Conservation (phyloP, 2,113 vertebrate species). For the Campylomormyrus tamandua region DNA sequence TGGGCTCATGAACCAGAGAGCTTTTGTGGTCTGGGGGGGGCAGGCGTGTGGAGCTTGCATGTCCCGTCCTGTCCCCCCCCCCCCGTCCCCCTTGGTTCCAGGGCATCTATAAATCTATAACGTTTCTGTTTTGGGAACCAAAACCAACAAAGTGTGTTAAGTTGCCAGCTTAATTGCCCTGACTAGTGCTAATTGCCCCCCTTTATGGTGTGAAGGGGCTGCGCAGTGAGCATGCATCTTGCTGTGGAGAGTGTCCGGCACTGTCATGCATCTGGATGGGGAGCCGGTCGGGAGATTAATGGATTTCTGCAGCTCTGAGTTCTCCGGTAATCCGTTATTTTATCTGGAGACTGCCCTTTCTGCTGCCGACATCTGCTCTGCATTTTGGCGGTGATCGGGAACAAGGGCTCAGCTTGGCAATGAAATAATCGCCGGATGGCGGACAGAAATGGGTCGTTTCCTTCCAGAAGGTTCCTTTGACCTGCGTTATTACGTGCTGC, state of each 20-base stretch:
- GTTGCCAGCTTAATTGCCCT: conserved; percentile 23
- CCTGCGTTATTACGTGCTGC: not conserved
- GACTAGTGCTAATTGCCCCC: conserved; percentile 22
- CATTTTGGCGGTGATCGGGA: not conserved
- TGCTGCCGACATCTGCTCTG: conserved; percentile 24
- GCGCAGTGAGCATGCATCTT: conserved; percentile 17
- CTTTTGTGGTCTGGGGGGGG: not conserved
- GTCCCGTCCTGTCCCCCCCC: too few relatives aligned
- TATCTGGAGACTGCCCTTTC: conserved; percentile 24
- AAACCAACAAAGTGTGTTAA: conserved; percentile 22
- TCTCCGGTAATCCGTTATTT: conserved; percentile 29
- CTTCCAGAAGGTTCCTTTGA: not conserved
- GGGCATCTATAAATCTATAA: not conserved
- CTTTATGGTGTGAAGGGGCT: conserved; percentile 21
- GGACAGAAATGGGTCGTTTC: not conserved
- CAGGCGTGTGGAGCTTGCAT: not conserved
- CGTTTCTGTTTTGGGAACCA: not conserved
- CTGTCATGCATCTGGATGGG: conserved; percentile 13
- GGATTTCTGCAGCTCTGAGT: conserved; percentile 18
- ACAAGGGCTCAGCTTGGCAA: not conserved
- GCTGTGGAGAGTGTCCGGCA: conserved; percentile 18
- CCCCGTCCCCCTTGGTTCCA: not conserved
- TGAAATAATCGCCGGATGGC: not conserved
- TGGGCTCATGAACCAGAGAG: not conserved
- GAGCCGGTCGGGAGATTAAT: conserved; percentile 19